Percentiles rank a stretch among this genome's conserved stretches.
These are phyloP conservation scores for Sitta carolinensis DNA, from an alignment of 2,797 vertebrate species.

Conservation along the genomic window DNA sequence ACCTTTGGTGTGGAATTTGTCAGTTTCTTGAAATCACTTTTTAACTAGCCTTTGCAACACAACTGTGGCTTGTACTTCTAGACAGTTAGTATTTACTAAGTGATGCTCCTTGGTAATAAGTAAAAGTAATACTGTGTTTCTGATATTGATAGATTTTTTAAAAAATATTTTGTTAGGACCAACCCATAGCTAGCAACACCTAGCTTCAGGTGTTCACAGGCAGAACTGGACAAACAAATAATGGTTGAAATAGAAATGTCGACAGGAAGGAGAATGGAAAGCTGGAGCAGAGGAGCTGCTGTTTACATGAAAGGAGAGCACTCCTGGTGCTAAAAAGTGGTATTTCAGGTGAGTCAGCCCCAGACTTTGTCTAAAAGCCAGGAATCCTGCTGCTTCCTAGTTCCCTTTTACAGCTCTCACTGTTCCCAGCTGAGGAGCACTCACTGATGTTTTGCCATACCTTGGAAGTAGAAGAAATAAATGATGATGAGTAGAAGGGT, in stretches of 20 bases:
- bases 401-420: neutral
- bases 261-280: neutral
- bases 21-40: neutral
- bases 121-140: neutral
- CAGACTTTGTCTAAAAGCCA: neutral
- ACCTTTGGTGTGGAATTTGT: neutral
- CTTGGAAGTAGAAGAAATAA: constrained; percentile 32
- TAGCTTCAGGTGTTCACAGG: neutral
- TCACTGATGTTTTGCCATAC: neutral
- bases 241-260: neutral
- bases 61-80: neutral
- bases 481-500: constrained; percentile 17
- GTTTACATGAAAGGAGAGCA: neutral
- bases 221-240: neutral
- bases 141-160: neutral
- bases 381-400: neutral
- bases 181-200: neutral
- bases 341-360: neutral
- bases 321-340: neutral
- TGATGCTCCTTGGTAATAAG: neutral
- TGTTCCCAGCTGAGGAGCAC: neutral
- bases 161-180: neutral
- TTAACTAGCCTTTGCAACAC: neutral
- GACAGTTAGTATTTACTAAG: neutral
- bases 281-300: neutral